A percentile compares a stretch with the other conserved stretches of the same genome.
phyloP scores from a whole-genome alignment of 1,140 invertebrate species.

The Anastrepha obliqua region DNA sequence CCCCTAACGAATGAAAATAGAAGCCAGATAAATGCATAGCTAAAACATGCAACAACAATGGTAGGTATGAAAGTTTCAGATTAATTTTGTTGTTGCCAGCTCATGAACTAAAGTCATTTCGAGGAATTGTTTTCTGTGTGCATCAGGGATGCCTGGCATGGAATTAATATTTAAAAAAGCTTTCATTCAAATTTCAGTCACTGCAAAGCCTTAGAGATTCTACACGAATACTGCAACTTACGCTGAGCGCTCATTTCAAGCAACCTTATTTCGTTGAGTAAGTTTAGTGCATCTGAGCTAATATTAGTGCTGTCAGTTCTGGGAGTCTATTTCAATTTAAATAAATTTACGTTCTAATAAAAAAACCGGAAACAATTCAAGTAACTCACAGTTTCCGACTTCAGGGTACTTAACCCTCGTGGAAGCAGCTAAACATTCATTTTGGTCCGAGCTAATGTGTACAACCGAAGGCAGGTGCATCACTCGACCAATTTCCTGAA shows the following conservation, averaged over 20 bases:
- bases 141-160: background rate
- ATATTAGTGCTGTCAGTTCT: no score
- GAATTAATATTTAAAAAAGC: background rate
- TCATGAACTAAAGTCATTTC: background rate
- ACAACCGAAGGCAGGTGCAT: no score
- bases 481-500: no score
- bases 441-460: no score
- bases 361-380: no score
- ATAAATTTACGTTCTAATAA: no score
- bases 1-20: background rate
- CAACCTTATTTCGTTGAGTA: background rate
- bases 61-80: background rate
- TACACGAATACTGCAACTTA: background rate
- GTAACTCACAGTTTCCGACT: no score
- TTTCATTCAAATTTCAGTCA: background rate
- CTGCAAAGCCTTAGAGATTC: background rate
- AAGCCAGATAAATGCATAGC: background rate
- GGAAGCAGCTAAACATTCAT: no score
- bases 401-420: no score
- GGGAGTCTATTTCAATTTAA: no score
- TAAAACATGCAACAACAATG: background rate
- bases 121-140: background rate
- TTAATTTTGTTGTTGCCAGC: background rate
- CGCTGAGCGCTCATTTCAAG: background rate
- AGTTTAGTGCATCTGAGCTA: background rate